Conservation (phyloP, 2,113 vertebrate species). For the Circaetus cinerascens region DNA sequence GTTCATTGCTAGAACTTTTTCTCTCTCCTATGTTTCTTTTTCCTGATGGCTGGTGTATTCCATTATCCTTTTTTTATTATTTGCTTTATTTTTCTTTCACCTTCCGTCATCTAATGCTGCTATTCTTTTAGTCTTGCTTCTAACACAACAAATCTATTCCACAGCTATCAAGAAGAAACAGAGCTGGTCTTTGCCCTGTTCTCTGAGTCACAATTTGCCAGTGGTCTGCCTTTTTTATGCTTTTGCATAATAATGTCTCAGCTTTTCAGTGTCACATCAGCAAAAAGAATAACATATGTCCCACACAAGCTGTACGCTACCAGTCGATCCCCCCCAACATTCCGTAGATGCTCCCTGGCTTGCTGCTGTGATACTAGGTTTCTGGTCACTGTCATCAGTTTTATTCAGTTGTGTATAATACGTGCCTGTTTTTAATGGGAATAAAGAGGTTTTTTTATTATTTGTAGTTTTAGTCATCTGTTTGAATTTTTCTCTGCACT, state of each 20-base stretch:
- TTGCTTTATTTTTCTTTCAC: not conserved
- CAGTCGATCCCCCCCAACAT: not conserved
- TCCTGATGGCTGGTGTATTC: not conserved
- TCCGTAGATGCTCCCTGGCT: not conserved
- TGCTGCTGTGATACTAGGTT: not conserved
- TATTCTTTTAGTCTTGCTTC: not conserved
- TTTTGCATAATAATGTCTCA: not conserved
- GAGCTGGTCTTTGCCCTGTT: not conserved
- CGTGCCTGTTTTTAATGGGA: constrained; percentile 1
- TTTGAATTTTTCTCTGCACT: not conserved
- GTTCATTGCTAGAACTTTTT: not conserved
- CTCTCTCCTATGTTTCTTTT: not conserved
- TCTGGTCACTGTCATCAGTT: not conserved
- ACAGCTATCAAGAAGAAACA: not conserved
- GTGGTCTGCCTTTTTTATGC: not conserved
- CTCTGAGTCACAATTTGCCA: not conserved
- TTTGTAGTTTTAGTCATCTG: not conserved
- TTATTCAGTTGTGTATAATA: not conserved
- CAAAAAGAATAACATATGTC: not conserved
- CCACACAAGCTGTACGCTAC: not conserved
- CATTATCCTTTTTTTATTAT: not conserved
- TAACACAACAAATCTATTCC: not conserved
- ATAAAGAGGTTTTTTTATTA: constrained; percentile 53
- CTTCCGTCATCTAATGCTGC: not conserved
- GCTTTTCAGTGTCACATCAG: not conserved